Conservation (phyloP, 2,113 vertebrate genomes). For the Pteruthius melanotis region DNA sequence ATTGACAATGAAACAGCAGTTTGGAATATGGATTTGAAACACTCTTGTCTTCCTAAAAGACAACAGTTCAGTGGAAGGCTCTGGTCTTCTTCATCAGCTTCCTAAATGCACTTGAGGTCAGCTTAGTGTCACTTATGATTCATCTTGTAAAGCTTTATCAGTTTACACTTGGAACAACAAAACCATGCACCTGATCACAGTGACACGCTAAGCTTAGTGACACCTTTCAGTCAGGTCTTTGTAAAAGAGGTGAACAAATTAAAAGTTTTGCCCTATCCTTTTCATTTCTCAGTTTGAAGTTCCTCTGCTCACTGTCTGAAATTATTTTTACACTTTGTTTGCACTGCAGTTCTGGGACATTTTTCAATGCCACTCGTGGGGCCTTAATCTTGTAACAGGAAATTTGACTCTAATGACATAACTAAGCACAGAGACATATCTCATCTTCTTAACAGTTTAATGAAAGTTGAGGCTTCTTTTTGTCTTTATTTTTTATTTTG, state of each 20-base stretch:
- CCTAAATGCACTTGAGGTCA: conserved; percentile 47
- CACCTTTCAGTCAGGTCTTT: neutral
- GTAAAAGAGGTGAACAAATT: conserved; percentile 3
- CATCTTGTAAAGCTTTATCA: conserved; percentile 45
- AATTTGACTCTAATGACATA: neutral
- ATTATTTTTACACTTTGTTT: neutral
- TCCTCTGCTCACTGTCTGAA: neutral
- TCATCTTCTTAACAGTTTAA: neutral
- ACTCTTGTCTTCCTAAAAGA: conserved; percentile 15
- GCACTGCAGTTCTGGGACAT: neutral
- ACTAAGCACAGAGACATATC: neutral
- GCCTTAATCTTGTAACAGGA: neutral
- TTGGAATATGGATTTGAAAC: conserved; percentile 50
- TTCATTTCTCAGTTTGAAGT: neutral
- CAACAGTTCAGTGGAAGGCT: neutral
- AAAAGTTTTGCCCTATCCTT: conserved; percentile 23
- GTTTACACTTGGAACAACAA: conserved; percentile 41
- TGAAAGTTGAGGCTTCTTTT: neutral
- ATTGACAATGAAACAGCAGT: conserved; percentile 13
- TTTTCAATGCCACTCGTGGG: neutral
- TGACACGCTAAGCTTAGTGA: neutral
- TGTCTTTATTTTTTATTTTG: neutral
- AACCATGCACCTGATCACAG: neutral
- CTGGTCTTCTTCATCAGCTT: conserved; percentile 44
- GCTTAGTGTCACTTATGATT: conserved; percentile 37